phyloP scores from a whole-genome alignment of 64 coral and sea anemone species.

The Actinia equina region DNA sequence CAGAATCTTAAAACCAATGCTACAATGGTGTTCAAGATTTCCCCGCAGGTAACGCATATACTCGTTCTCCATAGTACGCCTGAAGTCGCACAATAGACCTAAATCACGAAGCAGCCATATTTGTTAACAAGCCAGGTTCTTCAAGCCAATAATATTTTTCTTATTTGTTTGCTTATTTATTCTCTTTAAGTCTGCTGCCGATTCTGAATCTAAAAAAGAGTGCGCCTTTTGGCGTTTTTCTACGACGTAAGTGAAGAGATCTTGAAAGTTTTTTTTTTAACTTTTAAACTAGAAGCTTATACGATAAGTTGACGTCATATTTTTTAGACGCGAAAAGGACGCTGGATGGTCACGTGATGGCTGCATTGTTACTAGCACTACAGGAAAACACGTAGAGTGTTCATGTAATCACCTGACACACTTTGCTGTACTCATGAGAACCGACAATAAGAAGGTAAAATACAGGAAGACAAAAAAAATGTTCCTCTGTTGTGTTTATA shows the following conservation, averaged over 20 bases:
- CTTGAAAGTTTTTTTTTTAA: neutral
- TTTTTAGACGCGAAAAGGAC: neutral
- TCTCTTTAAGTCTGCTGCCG: neutral
- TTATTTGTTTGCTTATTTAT: neutral
- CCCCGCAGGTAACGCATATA: neutral
- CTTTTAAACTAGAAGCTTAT: neutral
- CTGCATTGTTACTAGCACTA: neutral
- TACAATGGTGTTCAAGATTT: neutral
- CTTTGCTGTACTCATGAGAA: constrained; percentile 38
- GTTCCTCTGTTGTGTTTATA: no score
- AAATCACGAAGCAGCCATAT: no score
- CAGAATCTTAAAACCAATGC: neutral
- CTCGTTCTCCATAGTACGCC: no score
- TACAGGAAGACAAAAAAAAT: no score
- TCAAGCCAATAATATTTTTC: neutral
- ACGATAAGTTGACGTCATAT: neutral
- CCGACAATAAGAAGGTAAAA: neutral
- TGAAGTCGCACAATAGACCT: no score
- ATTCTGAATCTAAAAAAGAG: neutral
- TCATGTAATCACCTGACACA: neutral
- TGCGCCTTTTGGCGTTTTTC: neutral
- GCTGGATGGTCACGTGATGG: neutral
- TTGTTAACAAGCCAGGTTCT: no score
- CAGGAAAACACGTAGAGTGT: neutral
- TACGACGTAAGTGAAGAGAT: neutral